Evolutionary conservation across 2,797 vertebrate species (phyloP).

Genomic region (Poecilia wingei): DNA sequence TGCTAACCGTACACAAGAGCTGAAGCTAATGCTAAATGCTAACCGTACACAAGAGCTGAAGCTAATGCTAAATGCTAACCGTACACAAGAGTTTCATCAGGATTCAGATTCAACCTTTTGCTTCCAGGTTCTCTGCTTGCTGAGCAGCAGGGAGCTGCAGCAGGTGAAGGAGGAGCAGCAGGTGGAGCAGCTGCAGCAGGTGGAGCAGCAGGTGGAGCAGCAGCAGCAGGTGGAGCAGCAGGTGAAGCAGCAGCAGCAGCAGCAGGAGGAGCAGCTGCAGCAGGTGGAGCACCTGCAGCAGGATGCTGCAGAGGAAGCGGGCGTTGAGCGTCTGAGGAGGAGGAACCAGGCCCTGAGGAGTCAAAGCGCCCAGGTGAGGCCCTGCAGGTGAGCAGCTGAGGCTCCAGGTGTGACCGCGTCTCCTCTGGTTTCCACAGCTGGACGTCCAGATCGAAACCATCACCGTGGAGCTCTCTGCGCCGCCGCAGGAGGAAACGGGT

Average conservation of each 20-base stretch:
- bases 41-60: too few relatives aligned
- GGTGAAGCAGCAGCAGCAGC: too few relatives aligned
- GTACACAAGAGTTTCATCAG: not conserved
- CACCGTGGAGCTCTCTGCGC: slow-evolving; percentile 84
- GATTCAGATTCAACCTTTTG: not conserved
- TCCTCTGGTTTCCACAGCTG: slow-evolving; percentile 71
- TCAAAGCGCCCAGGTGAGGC: slow-evolving; percentile 85
- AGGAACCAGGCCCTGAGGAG: slow-evolving; percentile 83
- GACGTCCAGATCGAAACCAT: slow-evolving; percentile 87
- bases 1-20: too few relatives aligned
- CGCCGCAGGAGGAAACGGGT: slow-evolving; percentile 72
- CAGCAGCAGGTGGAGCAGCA: too few relatives aligned
- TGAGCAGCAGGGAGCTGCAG: not conserved
- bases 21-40: too few relatives aligned
- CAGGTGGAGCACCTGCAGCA: not conserved
- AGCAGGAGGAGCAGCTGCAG: not conserved
- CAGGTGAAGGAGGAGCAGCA: too few relatives aligned
- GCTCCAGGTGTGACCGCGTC: not conserved
- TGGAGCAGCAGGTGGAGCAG: not conserved
- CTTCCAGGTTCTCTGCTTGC: not conserved
- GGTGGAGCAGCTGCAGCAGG: not conserved
- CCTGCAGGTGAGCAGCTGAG: not conserved
- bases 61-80: too few relatives aligned
- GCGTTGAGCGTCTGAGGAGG: slow-evolving; percentile 73
- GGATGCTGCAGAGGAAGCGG: slow-evolving; percentile 49